Conservation (phyloP, 2,113 vertebrate genomes). For the Periophthalmodon schlosseri region DNA sequence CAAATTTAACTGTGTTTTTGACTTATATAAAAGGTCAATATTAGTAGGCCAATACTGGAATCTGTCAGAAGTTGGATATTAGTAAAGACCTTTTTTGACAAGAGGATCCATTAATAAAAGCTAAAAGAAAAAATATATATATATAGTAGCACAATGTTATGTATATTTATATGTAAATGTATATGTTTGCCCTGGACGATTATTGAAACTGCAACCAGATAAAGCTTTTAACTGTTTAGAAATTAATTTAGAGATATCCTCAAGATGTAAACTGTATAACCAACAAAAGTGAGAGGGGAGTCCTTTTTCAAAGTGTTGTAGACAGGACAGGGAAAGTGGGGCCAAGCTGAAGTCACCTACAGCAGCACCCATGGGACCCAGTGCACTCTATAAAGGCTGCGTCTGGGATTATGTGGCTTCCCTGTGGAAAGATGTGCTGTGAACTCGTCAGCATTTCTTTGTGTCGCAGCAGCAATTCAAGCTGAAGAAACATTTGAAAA, state of each 20-base stretch:
- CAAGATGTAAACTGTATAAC: not conserved
- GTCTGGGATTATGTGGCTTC: not conserved
- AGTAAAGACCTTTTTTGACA: not conserved
- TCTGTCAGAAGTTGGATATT: no score
- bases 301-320: not conserved
- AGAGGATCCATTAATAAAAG: not conserved
- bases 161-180: not conserved
- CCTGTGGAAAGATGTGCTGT: not conserved
- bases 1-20: no score
- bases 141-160: not conserved
- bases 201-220: not conserved
- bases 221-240: not conserved
- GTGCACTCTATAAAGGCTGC: not conserved
- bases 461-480: not conserved
- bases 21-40: no score
- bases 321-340: not conserved
- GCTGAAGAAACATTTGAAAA: not conserved
- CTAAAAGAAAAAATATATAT: not conserved
- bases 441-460: not conserved
- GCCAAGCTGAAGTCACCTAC: conserved; percentile 3
- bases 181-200: not conserved
- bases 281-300: not conserved
- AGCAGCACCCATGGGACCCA: not conserved
- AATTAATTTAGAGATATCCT: not conserved
- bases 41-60: no score